These are phyloP conservation scores for Crotalus tigris DNA, from an alignment of 2,113 vertebrate species.

Conservation along the genomic window DNA sequence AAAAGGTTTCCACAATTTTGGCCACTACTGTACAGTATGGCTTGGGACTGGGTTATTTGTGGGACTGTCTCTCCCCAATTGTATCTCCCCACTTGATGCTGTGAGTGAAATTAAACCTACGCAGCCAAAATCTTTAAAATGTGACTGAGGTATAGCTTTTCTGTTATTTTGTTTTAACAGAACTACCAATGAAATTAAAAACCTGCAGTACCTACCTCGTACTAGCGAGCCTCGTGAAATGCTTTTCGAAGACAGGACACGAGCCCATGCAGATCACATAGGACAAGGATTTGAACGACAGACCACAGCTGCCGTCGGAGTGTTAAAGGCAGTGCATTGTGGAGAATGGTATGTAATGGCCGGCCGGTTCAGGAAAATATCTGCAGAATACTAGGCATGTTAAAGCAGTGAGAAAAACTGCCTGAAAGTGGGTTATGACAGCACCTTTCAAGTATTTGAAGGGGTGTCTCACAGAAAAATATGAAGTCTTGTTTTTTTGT, in stretches of 20 bases:
- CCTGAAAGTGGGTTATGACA: not conserved
- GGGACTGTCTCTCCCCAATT: not conserved
- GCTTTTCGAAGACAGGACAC: constrained; percentile 94
- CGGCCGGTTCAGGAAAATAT: not conserved
- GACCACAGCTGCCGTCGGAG: constrained; percentile 95
- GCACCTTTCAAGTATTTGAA: not conserved
- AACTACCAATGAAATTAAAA: constrained; percentile 99
- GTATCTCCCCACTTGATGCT: not conserved
- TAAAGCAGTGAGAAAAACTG: not conserved
- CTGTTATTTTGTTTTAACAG: constrained; percentile 58
- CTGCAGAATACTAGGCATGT: not conserved
- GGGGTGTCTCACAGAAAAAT: not conserved
- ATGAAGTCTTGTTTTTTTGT: not conserved
- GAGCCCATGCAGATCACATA: constrained; percentile 95
- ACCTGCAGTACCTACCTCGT: constrained; percentile 97
- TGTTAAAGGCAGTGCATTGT: constrained; percentile 89
- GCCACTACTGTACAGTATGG: not conserved
- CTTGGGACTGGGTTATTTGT: not conserved
- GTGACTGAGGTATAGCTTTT: not conserved
- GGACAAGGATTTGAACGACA: constrained; percentile 95
- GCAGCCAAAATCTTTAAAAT: not conserved
- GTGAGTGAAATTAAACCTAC: not conserved
- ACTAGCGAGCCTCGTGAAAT: constrained; percentile 94
- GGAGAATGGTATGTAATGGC: constrained; percentile 79
- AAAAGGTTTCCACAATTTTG: too few species aligned